These are phyloP conservation scores for Anser brachyrhynchus DNA, from an alignment of 2,113 vertebrate genomes.

Conservation along the genomic window DNA sequence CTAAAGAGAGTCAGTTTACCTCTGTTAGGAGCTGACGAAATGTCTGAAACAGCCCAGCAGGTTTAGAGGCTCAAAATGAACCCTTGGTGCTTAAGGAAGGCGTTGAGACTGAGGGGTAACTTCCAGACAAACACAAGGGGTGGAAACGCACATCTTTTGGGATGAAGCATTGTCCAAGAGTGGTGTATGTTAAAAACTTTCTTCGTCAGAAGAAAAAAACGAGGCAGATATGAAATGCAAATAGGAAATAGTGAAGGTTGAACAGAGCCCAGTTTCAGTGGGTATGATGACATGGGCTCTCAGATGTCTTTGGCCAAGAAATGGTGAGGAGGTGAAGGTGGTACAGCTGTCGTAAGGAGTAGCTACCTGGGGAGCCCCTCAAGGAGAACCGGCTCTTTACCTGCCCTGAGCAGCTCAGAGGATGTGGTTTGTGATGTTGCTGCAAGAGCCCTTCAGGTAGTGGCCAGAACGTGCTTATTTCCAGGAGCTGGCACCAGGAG, in stretches of 20 bases:
- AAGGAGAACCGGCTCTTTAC: not conserved
- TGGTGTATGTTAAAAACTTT: not conserved
- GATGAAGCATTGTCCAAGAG: not conserved
- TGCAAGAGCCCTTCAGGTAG: not conserved
- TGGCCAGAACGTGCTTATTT: fast-evolving
- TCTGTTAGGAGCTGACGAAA: not conserved
- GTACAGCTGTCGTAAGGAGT: not conserved
- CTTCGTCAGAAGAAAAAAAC: not conserved
- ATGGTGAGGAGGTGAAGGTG: not conserved
- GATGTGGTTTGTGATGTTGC: not conserved
- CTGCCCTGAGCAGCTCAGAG: not conserved
- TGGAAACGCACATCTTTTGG: not conserved
- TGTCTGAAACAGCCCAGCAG: fast-evolving
- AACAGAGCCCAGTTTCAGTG: not conserved
- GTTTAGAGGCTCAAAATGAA: not conserved
- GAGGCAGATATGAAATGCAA: not conserved
- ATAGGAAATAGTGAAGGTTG: not conserved
- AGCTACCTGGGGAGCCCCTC: not conserved
- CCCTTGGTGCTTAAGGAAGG: not conserved
- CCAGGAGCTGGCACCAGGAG: not conserved
- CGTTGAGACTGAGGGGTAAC: fast-evolving
- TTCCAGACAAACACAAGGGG: not conserved
- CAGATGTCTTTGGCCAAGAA: not conserved
- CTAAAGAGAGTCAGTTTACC: not conserved
- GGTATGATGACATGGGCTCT: fast-evolving